Conservation (phyloP, 2,797 vertebrate genomes). For the Helicolenus hilgendorfi region DNA sequence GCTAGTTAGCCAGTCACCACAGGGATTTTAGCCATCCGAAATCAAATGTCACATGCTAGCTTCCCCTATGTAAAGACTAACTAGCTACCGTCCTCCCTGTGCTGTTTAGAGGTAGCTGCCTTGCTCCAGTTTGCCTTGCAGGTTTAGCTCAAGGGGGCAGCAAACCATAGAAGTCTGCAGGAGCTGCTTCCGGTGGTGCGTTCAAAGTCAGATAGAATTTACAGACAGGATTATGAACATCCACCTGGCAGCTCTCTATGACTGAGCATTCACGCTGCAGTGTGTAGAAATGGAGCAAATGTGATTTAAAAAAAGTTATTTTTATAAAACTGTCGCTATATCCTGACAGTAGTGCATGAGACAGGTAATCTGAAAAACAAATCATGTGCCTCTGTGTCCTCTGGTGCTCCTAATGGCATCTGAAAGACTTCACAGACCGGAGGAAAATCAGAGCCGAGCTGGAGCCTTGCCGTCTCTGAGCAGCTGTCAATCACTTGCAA, state of each 20-base stretch:
- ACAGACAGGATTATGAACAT: not conserved
- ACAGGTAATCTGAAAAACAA: too few species aligned
- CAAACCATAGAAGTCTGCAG: not conserved
- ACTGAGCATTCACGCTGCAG: not conserved
- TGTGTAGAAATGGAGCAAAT: not conserved
- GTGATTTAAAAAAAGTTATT: not conserved
- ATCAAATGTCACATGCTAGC: not conserved
- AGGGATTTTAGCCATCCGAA: slow-evolving; percentile 17
- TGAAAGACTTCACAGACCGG: too few species aligned
- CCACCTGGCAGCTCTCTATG: not conserved
- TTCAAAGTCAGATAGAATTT: not conserved
- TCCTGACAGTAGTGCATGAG: too few species aligned
- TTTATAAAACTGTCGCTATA: not conserved
- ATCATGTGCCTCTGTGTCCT: too few species aligned
- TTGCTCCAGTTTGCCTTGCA: not conserved
- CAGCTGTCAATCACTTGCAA: too few species aligned
- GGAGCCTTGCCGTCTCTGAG: too few species aligned
- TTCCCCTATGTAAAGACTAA: not conserved
- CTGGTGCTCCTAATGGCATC: too few species aligned
- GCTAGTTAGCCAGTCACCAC: not conserved
- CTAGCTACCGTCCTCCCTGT: not conserved
- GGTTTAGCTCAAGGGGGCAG: not conserved
- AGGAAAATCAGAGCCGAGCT: too few species aligned
- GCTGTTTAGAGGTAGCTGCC: not conserved
- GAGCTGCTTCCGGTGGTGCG: slow-evolving; percentile 51